Evolutionary conservation across 2,888 invertebrate genomes (phyloP).

Genomic region (Agonum fuliginosum): DNA sequence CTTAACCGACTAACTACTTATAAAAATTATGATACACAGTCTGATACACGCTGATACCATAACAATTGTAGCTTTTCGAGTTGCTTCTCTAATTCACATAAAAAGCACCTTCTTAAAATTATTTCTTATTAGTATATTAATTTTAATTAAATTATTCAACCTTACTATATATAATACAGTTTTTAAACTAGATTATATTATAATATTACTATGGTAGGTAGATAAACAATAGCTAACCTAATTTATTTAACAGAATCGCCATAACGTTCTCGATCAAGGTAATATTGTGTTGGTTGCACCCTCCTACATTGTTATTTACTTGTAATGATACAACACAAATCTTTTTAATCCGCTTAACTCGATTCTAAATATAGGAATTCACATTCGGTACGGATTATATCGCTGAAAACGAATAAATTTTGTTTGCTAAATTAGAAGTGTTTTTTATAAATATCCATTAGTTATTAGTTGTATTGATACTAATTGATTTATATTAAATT

Average conservation of each 20-base stretch:
- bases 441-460: not conserved
- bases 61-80: too few species aligned
- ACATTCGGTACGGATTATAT: slow-evolving; percentile 25
- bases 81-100: too few species aligned
- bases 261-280: not conserved
- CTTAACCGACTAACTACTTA: too few species aligned
- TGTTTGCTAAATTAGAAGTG: not conserved
- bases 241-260: slow-evolving; percentile 1
- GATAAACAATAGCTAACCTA: slow-evolving; percentile 9
- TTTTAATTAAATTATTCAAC: too few species aligned
- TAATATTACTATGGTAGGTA: too few species aligned
- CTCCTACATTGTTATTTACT: slow-evolving; percentile 28
- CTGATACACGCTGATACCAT: too few species aligned
- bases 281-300: slow-evolving; percentile 1
- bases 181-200: too few species aligned
- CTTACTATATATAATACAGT: too few species aligned
- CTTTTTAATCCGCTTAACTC: slow-evolving; percentile 4
- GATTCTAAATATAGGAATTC: slow-evolving; percentile 10
- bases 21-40: too few species aligned
- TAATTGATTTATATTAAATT: slow-evolving; percentile 14
- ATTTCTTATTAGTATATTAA: too few species aligned
- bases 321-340: slow-evolving; percentile 16
- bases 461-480: not conserved
- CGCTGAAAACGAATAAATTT: not conserved
- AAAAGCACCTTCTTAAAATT: too few species aligned